These are phyloP conservation scores for fruit fly (Drosophila melanogaster) DNA, from an alignment of 1,140 invertebrate genomes.

Conservation along the genomic window DNA sequence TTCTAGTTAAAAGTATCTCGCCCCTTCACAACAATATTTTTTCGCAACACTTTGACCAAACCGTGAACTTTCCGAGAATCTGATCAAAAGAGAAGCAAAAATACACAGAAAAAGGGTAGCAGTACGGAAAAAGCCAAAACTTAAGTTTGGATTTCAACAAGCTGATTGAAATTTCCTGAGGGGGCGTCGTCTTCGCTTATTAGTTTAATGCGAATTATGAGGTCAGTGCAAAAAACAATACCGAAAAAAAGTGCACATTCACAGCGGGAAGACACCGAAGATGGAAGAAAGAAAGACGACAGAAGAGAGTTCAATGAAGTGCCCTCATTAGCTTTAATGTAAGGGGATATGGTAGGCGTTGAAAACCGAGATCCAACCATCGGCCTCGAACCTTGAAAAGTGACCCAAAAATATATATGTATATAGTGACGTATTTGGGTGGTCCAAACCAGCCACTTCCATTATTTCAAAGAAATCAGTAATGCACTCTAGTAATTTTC, in stretches of 20 bases:
- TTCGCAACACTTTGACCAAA: conserved; percentile 41
- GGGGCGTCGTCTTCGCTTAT: conserved; percentile 42
- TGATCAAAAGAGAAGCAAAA: conserved; percentile 2
- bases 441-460: no score
- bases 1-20: conserved; percentile 25
- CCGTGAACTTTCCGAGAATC: conserved; percentile 28
- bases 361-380: conserved; percentile 40
- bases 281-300: conserved; percentile 13
- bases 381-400: conserved; percentile 18
- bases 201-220: conserved; percentile 66
- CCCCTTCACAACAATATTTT: conserved; percentile 34
- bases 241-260: not conserved
- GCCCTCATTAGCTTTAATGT: conserved; percentile 68
- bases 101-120: conserved; percentile 14
- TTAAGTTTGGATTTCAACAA: conserved; percentile 44
- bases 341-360: conserved; percentile 63
- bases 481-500: no score
- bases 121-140: conserved; percentile 7
- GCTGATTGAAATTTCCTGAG: conserved; percentile 72
- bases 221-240: conserved; percentile 56
- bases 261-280: conserved; percentile 25
- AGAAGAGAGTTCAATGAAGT: conserved; percentile 40
- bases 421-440: no score
- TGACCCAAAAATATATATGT: conserved; percentile 5
- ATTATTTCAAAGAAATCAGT: no score